Base-by-base conservation (phyloP, 2,113 vertebrate genomes). In the Bostrychus sinensis region DNA sequence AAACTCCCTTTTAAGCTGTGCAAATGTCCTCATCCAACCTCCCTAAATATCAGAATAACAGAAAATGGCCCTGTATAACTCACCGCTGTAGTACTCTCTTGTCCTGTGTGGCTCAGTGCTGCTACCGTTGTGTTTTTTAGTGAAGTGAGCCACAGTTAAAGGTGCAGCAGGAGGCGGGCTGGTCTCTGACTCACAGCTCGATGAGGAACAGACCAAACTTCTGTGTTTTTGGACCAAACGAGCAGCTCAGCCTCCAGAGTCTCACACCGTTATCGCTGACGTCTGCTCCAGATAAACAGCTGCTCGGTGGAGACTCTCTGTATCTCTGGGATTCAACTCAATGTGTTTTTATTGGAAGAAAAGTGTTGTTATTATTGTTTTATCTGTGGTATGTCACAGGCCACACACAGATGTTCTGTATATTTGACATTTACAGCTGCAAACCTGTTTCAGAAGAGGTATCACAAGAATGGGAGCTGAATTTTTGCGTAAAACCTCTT, bases 151-250 rank as follows among this genome's bases (percentile, higher is more conserved):
- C 60, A 45, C 17, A 26, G 28, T 14, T 64, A 53, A 72, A 67
- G 37, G 72, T 43, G 38, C 65, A 25, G 45, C 53, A 30, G 54
- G 46, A 66, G 53, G 42, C 2, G 25, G 34, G 70, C 67, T 1
- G n/a, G 39, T 39, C 59, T 59, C 48, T 59, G 64, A 62, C 62
- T 77, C 56, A 13, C 34, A 51, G 53, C 22, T 38, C 64, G 37
- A 51, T 55, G 50, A 7, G 46, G 54, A 38, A 45, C 53, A 60
- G 48, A 20, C 11, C 10, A 56, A 71, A 53, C 67, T 42, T 36
- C 62, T 50, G 38, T 46, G 57, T 46, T 41, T 51, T 38, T 63
- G 68, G n/a, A 71, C 66, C 78, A 65, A 59, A 16, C 55, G 54
- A 37, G 16, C 32, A 41, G 59, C n/a, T 28, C 65, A 75, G 34